Percentiles rank a stretch among this genome's conserved stretches.
These are phyloP conservation scores for Cisticola juncidis DNA, from an alignment of 2,113 vertebrate species.

Conservation along the genomic window DNA sequence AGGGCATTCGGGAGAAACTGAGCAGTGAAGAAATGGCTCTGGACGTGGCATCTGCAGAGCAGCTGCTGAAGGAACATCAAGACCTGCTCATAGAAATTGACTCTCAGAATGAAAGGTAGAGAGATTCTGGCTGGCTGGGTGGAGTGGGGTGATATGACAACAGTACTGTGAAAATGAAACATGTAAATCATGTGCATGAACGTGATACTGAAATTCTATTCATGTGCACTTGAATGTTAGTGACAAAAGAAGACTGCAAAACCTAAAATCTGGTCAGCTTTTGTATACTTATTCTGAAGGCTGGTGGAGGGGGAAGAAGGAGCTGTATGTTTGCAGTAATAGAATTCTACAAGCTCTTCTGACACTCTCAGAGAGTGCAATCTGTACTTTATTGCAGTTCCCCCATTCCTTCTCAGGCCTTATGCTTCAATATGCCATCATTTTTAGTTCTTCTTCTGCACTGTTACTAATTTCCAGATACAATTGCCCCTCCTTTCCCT, in stretches of 20 bases:
- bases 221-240: not conserved
- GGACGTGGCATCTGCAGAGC: slow-evolving; percentile 77
- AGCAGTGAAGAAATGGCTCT: slow-evolving; percentile 69
- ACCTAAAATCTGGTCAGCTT: not conserved
- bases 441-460: not conserved
- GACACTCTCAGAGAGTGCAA: not conserved
- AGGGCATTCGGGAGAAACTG: slow-evolving; percentile 71
- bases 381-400: not conserved
- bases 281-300: not conserved
- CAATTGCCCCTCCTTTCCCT: not conserved
- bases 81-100: slow-evolving; percentile 81
- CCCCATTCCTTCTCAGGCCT: not conserved
- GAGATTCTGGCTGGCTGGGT: not conserved
- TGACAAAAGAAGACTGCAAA: not conserved
- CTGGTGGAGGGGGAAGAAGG: not conserved
- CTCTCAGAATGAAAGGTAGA: slow-evolving; percentile 79
- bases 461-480: not conserved
- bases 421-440: not conserved
- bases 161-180: not conserved
- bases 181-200: not conserved
- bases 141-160: not conserved
- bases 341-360: not conserved
- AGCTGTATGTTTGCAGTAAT: not conserved
- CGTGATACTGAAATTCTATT: not conserved
- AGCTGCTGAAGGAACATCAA: slow-evolving; percentile 75